Evolutionary conservation across 2,888 invertebrate species (phyloP).

Genomic region (Tortricodes alternella): DNA sequence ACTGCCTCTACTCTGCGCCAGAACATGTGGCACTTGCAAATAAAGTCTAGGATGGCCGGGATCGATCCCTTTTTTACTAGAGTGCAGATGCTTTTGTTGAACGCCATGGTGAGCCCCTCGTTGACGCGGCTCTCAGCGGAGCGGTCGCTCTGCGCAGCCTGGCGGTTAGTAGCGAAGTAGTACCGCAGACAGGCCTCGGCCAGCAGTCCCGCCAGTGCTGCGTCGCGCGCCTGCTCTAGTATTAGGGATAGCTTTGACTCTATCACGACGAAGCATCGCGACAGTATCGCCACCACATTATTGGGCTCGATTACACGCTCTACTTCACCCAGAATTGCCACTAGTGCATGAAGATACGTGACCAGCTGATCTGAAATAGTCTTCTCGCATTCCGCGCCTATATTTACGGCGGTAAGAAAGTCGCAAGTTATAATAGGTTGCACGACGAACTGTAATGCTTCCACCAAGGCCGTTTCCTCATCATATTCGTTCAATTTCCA

Average conservation of each 20-base stretch:
- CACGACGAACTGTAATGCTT: conserved; percentile 41
- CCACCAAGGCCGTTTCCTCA: conserved; percentile 40
- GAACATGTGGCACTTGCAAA: conserved; percentile 42
- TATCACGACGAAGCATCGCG: conserved; percentile 16
- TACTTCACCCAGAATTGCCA: conserved; percentile 38
- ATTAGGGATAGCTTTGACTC: conserved; percentile 20
- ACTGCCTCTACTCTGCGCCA: conserved; percentile 41
- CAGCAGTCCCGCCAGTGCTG: conserved; percentile 17
- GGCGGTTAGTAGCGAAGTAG: conserved; percentile 13
- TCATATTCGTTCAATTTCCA: conserved; percentile 44
- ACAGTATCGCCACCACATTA: conserved; percentile 37
- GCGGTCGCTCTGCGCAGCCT: not conserved
- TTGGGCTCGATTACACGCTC: conserved; percentile 37
- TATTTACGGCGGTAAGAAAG: conserved; percentile 34
- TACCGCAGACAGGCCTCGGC: conserved; percentile 26
- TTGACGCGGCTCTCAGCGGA: conserved; percentile 37
- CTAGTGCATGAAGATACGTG: conserved; percentile 36
- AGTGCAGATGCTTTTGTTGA: conserved; percentile 37
- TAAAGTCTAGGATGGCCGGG: conserved; percentile 39
- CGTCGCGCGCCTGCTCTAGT: conserved; percentile 22
- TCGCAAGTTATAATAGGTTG: conserved; percentile 39
- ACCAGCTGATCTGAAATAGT: conserved; percentile 37
- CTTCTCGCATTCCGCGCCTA: conserved; percentile 39
- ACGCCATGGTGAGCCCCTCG: conserved; percentile 38
- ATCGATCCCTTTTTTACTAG: conserved; percentile 41